Conservation (phyloP, 2,113 vertebrate species). For the Colistium nudipinnis region DNA sequence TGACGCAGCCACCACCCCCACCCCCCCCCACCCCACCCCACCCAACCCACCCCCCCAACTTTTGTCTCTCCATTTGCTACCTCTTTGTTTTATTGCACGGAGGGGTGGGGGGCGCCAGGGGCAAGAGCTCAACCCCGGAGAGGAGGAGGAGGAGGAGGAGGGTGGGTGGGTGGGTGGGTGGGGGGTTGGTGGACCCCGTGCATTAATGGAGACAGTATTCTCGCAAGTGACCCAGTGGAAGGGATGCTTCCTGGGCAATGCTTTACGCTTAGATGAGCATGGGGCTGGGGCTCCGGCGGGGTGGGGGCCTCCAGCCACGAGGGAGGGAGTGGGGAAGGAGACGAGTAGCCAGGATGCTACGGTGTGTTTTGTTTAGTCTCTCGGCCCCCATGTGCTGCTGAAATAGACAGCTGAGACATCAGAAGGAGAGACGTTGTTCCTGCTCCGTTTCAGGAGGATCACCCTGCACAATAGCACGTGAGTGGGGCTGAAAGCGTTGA, state of each 20-base stretch:
- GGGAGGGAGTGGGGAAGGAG: constrained; percentile 54
- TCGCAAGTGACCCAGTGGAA: constrained; percentile 75
- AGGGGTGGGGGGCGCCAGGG: constrained; percentile 65
- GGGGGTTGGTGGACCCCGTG: constrained; percentile 33
- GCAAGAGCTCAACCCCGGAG: constrained; percentile 56
- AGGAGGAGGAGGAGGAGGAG: neutral
- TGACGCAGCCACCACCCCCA: constrained; percentile 18
- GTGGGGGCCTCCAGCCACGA: constrained; percentile 52
- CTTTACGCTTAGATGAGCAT: constrained; percentile 73
- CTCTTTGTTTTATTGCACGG: constrained; percentile 72
- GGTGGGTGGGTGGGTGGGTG: neutral
- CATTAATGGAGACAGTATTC: constrained; percentile 68
- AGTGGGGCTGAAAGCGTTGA: constrained; percentile 46
- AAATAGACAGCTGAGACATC: constrained; percentile 43
- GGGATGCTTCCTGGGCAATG: constrained; percentile 72
- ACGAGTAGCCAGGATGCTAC: constrained; percentile 57
- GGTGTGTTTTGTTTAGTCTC: constrained; percentile 71
- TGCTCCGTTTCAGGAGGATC: constrained; percentile 36
- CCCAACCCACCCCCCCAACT: neutral
- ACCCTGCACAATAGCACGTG: constrained; percentile 50
- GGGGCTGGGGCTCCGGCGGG: constrained; percentile 54
- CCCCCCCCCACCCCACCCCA: neutral
- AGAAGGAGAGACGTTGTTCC: constrained; percentile 48
- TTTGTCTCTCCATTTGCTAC: constrained; percentile 72
- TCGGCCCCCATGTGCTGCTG: constrained; percentile 67